Evolutionary conservation across 2,797 vertebrate species (phyloP), one percentile per base, ranked within the genome.

Genomic region (Amblyopsis hoosieri): DNA sequence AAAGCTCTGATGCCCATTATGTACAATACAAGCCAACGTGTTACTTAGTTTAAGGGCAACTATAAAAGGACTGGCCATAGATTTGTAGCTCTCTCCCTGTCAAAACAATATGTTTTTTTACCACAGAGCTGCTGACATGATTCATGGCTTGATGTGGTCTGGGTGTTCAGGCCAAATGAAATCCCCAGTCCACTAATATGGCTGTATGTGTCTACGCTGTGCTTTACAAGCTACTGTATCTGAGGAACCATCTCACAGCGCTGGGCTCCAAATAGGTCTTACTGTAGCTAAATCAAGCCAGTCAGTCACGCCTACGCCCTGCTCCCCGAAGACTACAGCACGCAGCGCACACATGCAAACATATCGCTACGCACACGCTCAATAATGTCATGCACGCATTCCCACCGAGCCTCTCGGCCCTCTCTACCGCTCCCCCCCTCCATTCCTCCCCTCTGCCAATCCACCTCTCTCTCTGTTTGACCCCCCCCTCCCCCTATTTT

Each of bases 121-220:
- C 74, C 69, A 63, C 71, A 48, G 76, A 72, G 79, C 73, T 56
- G 74, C 70, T 79, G 85, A 86, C 85, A 85, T 83, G 83, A 87
- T 87, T 88, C 82, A 87, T 73, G 82, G 66, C 74, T 75, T 83
- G 86, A 83, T 85, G 85, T 82, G 81, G 85, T 81, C 69, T 65
- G 72, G 74, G 66, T 74, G 78, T 57, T 64, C 62, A 4, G 71
- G 79, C 72, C 83, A 87, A 75, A 87, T 84, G 71, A 88, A 87
- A 89, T 86, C 86, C 83, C 85, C 77, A 76, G 81, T 79, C 71
- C 67, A 74, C 72, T 84, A 80, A 87, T 86, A 69, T 81, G 82
- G 82, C 84, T 85, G 81, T 90, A 73, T 83, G 78, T 84, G 80
- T 73, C 23, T 37, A 53, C 51, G n/a, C 33, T 77, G 61, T 76